Base-by-base conservation (phyloP, 2,113 vertebrate genomes). In the Lipophrys pholis region DNA sequence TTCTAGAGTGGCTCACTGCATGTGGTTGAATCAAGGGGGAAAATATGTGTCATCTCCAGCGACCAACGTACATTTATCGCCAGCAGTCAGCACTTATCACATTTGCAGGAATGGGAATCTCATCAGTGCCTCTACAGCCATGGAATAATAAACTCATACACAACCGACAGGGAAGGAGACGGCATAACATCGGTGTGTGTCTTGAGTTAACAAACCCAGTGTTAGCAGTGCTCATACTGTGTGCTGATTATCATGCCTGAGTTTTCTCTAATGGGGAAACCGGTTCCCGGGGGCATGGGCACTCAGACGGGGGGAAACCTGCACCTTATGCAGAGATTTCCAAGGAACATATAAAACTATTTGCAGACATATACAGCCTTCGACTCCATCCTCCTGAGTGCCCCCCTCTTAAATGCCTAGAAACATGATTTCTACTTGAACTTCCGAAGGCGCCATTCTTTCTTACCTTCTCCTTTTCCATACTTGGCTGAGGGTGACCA, bases 401-500 rank as follows among this genome's bases (percentile, higher is more conserved):
- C 43, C 6, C 15, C 36, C 16, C 61, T 11, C 38, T 40, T n/a
- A 6, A 55, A 15, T 38, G 45, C 15, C 45, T 9, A 36, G 42
- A n/a, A 45, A 17, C 12, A 40, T 14, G 15, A 21, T 46, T n/a
- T 42, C 38, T 21, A 43, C 17, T 51, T 48, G 0, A 41, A 56
- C 5, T 49, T 46, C 50, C n/a, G 38, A 35, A 5, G 45, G 2
- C 49, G 21, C 21, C 4, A 2, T 30, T 30, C 63, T 71, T 74
- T 67, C 73, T 90, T 86, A 99, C 97, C 97, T 94, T 99, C 96
- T 66, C 97, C 97, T 58, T 79, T 95, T 0, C 97, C 97, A 0
- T 95, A 98, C 70, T 97, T 98, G 6, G 97, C 93, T 12, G 96
- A 93, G 0, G 97, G 94, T 0, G 68, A 74, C 97, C 97, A 99